phyloP scores from a whole-genome alignment of 2,797 vertebrate species.

The Podargus strigoides region DNA sequence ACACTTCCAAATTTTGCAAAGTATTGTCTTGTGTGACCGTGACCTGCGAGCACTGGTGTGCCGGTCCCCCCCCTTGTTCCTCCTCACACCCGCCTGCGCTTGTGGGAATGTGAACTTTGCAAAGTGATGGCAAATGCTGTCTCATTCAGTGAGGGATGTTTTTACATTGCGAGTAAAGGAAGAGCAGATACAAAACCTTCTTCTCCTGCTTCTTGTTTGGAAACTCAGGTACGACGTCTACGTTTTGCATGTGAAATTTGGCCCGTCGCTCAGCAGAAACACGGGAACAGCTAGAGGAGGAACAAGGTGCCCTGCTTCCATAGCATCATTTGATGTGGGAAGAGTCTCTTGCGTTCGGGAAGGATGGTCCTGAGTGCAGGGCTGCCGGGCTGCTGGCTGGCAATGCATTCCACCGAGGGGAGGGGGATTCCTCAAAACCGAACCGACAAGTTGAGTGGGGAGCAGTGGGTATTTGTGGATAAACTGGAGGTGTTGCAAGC shows the following conservation, averaged over 20 bases:
- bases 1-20: conserved; percentile 33
- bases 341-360: neutral
- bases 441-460: neutral
- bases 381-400: neutral
- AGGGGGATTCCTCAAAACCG: neutral
- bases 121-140: neutral
- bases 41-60: neutral
- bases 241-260: neutral
- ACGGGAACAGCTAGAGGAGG: accelerated
- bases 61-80: neutral
- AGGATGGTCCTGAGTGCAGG: neutral
- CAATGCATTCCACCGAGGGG: accelerated
- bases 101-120: conserved; percentile 60
- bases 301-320: neutral
- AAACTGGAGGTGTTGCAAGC: neutral
- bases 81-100: neutral
- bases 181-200: neutral
- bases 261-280: accelerated
- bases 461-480: neutral
- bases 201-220: neutral
- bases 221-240: accelerated
- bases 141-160: neutral
- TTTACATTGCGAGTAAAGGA: neutral
- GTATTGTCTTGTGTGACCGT: conserved; percentile 54
- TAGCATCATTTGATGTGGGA: accelerated